These are phyloP conservation scores for Aleiodes sp. DNA, from an alignment of 1,140 invertebrate genomes.

Conservation along the genomic window DNA sequence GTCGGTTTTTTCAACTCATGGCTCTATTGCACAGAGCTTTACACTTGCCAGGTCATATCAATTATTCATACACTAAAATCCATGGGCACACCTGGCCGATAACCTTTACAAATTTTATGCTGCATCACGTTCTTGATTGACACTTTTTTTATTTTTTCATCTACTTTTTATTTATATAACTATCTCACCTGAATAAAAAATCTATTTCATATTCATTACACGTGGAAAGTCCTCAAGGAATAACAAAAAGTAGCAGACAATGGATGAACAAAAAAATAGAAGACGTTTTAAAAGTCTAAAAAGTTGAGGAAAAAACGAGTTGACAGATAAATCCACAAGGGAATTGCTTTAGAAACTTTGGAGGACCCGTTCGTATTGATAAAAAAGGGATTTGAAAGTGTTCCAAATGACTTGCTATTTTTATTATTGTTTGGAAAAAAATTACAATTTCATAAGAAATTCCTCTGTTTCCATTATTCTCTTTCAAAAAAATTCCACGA, in stretches of 20 bases:
- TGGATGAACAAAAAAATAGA: too few relatives aligned
- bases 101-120: neutral
- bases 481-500: too few relatives aligned
- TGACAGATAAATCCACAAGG: neutral
- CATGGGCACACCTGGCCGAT: neutral
- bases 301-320: neutral
- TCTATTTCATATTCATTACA: neutral
- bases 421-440: too few relatives aligned
- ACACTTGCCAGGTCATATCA: constrained; percentile 14
- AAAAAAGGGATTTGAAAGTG: neutral
- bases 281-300: neutral
- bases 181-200: neutral
- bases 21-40: neutral
- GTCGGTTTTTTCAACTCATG: neutral
- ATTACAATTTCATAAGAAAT: too few relatives aligned
- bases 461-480: too few relatives aligned
- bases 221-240: neutral
- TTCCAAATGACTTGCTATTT: neutral
- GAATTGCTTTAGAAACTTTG: neutral
- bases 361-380: neutral
- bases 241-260: neutral
- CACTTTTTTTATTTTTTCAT: neutral
- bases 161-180: neutral
- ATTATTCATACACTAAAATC: constrained; percentile 11
- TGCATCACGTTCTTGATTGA: neutral